Percentiles rank a stretch among this genome's conserved stretches.
Evolutionary conservation across 2,113 vertebrate species (phyloP).

Genomic region (Neolamprologus brichardi): DNA sequence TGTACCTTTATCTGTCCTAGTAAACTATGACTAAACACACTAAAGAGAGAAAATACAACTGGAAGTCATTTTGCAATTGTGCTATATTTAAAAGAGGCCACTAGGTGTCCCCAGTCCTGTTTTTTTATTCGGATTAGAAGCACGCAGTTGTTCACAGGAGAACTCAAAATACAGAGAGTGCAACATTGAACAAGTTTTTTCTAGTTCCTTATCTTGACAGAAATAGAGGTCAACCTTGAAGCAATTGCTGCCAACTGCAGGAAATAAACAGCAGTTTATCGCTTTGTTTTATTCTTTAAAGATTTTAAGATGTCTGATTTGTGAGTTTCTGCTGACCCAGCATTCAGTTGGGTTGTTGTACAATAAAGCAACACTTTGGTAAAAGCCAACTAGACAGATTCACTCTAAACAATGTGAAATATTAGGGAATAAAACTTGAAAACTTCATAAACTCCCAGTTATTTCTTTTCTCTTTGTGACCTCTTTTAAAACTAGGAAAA

Average conservation of each 20-base stretch:
- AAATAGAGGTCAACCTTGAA: not conserved
- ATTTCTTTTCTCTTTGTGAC: not conserved
- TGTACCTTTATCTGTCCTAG: not conserved
- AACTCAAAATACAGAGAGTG: not conserved
- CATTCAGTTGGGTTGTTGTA: not conserved
- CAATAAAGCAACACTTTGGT: not conserved
- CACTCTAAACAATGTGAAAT: not conserved
- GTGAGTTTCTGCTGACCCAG: not conserved
- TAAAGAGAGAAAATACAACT: not conserved
- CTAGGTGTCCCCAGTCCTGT: slow-evolving; percentile 71
- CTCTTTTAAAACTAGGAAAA: not conserved
- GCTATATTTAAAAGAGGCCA: slow-evolving; percentile 40
- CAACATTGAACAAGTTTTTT: not conserved
- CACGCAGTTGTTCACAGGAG: not conserved
- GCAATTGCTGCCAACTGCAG: not conserved
- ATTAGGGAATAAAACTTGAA: not conserved
- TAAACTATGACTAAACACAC: not conserved
- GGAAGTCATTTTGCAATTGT: not conserved
- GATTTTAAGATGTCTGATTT: not conserved
- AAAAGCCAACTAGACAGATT: not conserved
- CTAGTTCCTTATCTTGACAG: not conserved
- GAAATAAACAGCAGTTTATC: not conserved
- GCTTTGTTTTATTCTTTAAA: not conserved
- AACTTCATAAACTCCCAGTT: not conserved
- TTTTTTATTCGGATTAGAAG: not conserved